Evolutionary conservation across 1,140 invertebrate species (phyloP).

Genomic region (Brachionus paranguensis): DNA sequence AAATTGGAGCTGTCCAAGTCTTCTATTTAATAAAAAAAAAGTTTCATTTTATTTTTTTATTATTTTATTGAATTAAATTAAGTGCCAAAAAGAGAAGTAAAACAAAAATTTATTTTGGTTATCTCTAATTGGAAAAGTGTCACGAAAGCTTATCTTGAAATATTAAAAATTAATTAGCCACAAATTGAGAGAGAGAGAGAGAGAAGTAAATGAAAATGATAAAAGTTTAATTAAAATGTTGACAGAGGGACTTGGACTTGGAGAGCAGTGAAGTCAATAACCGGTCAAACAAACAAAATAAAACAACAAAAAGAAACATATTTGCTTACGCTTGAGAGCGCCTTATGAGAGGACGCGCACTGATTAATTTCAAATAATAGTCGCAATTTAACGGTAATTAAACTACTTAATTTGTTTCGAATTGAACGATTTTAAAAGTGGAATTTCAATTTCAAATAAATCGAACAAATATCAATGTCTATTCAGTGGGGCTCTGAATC

Average conservation of each 20-base stretch:
- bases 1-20: conserved; percentile 37
- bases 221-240: not conserved
- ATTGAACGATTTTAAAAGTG: conserved; percentile 28
- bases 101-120: too few species aligned
- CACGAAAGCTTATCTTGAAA: conserved; percentile 35
- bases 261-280: not conserved
- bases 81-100: too few species aligned
- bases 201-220: not conserved
- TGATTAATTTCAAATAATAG: conserved; percentile 38
- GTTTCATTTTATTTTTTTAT: too few species aligned
- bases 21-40: too few species aligned
- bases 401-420: conserved; percentile 32
- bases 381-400: conserved; percentile 37
- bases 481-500: not conserved
- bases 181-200: not conserved
- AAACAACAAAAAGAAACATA: not conserved
- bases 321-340: not conserved
- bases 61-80: too few species aligned
- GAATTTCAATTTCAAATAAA: conserved; percentile 16
- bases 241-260: not conserved
- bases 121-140: not conserved
- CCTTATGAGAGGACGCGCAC: conserved; percentile 34
- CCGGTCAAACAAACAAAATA: conserved; percentile 16
- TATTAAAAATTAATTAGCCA: conserved; percentile 17
- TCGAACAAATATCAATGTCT: conserved; percentile 6